Conservation (phyloP, 1,140 invertebrate species). For the Oryctes rhinoceros region DNA sequence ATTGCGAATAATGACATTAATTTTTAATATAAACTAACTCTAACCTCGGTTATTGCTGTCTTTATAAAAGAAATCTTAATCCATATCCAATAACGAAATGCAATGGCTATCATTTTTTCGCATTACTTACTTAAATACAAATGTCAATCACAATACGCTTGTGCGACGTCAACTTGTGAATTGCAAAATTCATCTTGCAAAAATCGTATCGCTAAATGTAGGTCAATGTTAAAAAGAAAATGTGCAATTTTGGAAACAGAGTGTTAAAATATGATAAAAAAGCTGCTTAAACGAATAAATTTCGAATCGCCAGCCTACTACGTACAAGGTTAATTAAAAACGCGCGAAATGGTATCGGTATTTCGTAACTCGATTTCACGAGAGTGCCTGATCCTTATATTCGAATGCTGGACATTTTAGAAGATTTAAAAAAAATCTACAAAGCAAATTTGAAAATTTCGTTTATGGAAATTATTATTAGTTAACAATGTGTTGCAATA, state of each 20-base stretch:
- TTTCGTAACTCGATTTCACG: not conserved
- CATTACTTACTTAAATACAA: no score
- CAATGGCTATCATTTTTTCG: no score
- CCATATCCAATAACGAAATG: no score
- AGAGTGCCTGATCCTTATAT: not conserved
- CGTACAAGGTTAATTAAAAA: slow-evolving; percentile 4
- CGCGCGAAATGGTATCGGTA: not conserved
- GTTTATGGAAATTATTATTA: not conserved
- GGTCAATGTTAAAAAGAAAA: slow-evolving; percentile 10
- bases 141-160: not conserved
- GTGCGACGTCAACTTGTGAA: not conserved
- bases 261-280: slow-evolving; percentile 7
- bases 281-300: not conserved
- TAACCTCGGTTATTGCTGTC: no score
- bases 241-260: not conserved
- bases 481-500: slow-evolving; percentile 9
- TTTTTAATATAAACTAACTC: no score
- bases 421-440: not conserved
- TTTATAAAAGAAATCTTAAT: no score
- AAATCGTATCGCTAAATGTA: not conserved
- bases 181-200: not conserved
- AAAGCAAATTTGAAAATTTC: not conserved
- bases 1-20: no score
- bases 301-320: not conserved
- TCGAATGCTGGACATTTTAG: not conserved